Percentiles rank a stretch among this genome's conserved stretches.
phyloP scores from a whole-genome alignment of 2,797 vertebrate genomes.

The Oreochromis mossambicus region DNA sequence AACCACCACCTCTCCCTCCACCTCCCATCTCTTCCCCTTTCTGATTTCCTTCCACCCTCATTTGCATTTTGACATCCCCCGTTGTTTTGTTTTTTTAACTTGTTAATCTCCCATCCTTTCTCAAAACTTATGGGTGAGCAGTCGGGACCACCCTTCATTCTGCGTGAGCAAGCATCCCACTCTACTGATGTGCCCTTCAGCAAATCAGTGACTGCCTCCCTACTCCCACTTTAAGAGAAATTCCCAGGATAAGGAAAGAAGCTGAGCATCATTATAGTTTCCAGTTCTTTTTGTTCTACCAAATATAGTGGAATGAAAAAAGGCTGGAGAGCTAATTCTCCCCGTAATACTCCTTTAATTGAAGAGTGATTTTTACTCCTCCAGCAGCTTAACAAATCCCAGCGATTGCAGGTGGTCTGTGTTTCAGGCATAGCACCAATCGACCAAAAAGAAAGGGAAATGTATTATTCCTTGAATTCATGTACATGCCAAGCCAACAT shows the following conservation, averaged over 20 bases:
- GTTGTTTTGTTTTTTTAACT: neutral
- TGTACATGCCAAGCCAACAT: neutral
- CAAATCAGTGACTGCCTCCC: neutral
- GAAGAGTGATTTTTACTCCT: neutral
- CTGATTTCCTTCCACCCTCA: neutral
- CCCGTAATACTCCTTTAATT: neutral
- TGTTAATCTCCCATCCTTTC: neutral
- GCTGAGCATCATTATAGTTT: neutral
- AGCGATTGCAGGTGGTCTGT: neutral
- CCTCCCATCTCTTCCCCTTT: neutral
- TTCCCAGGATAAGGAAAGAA: neutral
- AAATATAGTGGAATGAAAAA: neutral
- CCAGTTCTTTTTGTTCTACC: neutral
- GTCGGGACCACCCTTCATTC: neutral
- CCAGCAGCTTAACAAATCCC: neutral
- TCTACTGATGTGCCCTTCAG: neutral
- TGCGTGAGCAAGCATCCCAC: neutral
- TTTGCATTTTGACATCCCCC: conserved; percentile 28
- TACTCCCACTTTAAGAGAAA: neutral
- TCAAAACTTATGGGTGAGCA: neutral
- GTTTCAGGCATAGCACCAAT: neutral
- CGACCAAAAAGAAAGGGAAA: neutral
- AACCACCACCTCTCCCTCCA: neutral
- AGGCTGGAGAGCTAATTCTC: neutral
- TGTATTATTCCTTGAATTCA: neutral